A percentile compares a stretch with the other conserved stretches of the same genome.
phyloP scores from a whole-genome alignment of 1,140 invertebrate genomes.

The Habropoda laboriosa region DNA sequence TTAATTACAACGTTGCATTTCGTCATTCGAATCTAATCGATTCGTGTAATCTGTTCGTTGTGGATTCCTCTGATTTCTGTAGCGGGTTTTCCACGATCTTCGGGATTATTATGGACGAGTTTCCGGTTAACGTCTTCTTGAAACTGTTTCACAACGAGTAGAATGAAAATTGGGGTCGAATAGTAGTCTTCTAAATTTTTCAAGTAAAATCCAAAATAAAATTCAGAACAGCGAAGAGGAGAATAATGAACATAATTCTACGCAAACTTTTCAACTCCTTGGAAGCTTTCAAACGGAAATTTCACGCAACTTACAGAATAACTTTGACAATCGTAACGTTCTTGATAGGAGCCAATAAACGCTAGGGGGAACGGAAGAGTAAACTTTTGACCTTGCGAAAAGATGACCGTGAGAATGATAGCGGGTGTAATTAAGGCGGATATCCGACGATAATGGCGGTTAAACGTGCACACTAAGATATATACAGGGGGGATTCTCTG shows the following conservation, averaged over 20 bases:
- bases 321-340: neutral
- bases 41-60: neutral
- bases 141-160: neutral
- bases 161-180: neutral
- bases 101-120: neutral
- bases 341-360: neutral
- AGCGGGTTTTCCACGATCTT: neutral
- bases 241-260: no score
- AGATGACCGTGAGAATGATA: neutral
- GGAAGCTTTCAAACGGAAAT: no score
- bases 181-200: no score
- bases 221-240: no score
- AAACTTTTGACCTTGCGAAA: constrained; percentile 3
- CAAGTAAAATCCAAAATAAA: no score
- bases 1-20: constrained; percentile 8
- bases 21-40: constrained; percentile 14
- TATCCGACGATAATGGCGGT: neutral
- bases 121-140: neutral
- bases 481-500: neutral
- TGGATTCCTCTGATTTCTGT: neutral
- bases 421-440: neutral
- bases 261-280: no score
- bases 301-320: no score
- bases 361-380: neutral
- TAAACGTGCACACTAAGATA: neutral